Evolutionary conservation across 1,140 invertebrate genomes (phyloP), one percentile per base, ranked within the genome.

Genomic region (Chrysopa pallens): DNA sequence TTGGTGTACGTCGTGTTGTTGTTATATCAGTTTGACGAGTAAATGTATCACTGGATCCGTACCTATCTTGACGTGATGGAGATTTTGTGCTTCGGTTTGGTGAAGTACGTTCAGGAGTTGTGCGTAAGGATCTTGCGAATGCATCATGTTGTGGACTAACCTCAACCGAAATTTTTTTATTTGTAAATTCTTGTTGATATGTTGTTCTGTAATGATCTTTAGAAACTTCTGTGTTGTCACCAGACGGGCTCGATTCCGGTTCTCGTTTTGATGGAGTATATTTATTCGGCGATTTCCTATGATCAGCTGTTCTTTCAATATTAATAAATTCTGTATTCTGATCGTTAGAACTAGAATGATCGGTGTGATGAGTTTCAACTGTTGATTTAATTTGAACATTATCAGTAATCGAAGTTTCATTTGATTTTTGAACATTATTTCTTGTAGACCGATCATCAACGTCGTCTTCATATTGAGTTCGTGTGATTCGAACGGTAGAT

Each of bases 141-240:
- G 74, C 75, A 48, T 78, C 69, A 54, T 81, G 78, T 14, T 76
- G 71, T 6, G 77, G 73, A 53, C 75, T 78, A 41, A 71, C 64
- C 47, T 74, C 70, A 39, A 69, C 65, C 45, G 70, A 74, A 29
- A 78, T 72, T 48, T 67, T 67, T 42, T 67, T 72, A 42, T 58
- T 64, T 11, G 61, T 62, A 47, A 63, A 74, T 45, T 73, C 69
- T 29, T 59, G 60, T 50, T 70, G 61, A 48, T 76, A 75, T 2
- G 72, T 76, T 8, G 72, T 74, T 40, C 68, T 58, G 52, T 74
- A 74, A 47, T 70, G 60, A 15, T 66, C 61, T 38, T 67, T 51
- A 43, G 52, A 54, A 42, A 51, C 49, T 31, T 39, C 6, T 12
- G n/a, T 29, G 38, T 39, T 9, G 27, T 36, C 33, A 11, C 40